Percentiles rank a stretch among this genome's conserved stretches.
Evolutionary conservation across 1,140 invertebrate species (phyloP).

Genomic region (Danaus plexippus): DNA sequence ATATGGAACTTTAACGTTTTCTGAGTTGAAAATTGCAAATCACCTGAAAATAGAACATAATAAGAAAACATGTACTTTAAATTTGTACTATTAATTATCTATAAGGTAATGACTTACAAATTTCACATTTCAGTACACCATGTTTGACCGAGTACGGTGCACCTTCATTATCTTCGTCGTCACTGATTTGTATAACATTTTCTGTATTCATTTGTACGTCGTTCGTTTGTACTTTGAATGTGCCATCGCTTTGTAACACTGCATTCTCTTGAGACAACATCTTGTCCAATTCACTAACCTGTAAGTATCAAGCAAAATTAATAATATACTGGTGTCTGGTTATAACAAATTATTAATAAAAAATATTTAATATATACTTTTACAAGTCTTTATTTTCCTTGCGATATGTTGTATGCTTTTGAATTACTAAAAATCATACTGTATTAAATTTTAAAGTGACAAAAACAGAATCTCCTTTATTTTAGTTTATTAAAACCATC

Average conservation of each 20-base stretch:
- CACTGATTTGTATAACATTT: constrained; percentile 64
- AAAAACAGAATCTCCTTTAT: too few relatives aligned
- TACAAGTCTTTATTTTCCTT: too few relatives aligned
- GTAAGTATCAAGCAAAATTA: constrained; percentile 26
- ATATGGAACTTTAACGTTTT: constrained; percentile 80
- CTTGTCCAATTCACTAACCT: constrained; percentile 73
- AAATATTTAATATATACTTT: too few relatives aligned
- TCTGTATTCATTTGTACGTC: constrained; percentile 25
- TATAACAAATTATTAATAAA: too few relatives aligned
- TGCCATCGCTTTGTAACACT: constrained; percentile 75
- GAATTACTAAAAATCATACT: too few relatives aligned
- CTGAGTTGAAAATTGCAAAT: constrained; percentile 77
- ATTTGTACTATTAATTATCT: not conserved
- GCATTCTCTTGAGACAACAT: constrained; percentile 70
- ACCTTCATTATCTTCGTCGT: constrained; percentile 54
- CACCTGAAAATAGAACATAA: constrained; percentile 61
- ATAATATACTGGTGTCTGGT: constrained; percentile 6
- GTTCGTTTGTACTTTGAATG: constrained; percentile 57
- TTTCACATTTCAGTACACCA: constrained; percentile 48
- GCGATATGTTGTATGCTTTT: too few relatives aligned
- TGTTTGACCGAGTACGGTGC: not conserved
- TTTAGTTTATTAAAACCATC: too few relatives aligned
- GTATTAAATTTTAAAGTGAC: too few relatives aligned
- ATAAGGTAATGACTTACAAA: constrained; percentile 37
- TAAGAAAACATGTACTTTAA: not conserved